These are phyloP conservation scores for Chelonus insularis DNA, from an alignment of 1,140 invertebrate species.

Conservation along the genomic window DNA sequence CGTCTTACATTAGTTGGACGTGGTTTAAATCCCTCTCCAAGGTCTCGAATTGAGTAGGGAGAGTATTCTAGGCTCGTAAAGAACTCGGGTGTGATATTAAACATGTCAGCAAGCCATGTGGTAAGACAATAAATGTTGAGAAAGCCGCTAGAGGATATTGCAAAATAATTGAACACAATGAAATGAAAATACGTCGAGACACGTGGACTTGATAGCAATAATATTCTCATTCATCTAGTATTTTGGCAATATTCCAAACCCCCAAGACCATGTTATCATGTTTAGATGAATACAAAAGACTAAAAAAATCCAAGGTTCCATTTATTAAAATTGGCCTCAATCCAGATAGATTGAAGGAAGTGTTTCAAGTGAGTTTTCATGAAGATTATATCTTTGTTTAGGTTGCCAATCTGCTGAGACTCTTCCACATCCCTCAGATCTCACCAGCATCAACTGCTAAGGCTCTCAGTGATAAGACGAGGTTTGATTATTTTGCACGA, in stretches of 20 bases:
- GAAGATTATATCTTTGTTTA: conserved; percentile 5
- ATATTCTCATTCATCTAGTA: neutral
- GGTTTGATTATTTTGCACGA: conserved; percentile 78
- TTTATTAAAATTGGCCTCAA: neutral
- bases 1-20: neutral
- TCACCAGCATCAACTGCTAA: conserved; percentile 80
- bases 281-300: neutral
- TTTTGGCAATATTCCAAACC: neutral
- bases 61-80: no score
- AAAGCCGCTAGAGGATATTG: no score
- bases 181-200: no score
- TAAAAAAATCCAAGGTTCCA: neutral
- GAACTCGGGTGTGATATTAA: neutral
- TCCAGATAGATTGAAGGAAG: no score
- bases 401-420: conserved; percentile 76
- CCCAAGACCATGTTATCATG: neutral
- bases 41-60: neutral
- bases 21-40: neutral
- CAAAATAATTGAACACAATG: no score
- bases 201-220: no score
- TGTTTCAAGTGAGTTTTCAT: no score
- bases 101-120: neutral
- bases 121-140: no score
- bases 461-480: conserved; percentile 76
- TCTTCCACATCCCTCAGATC: conserved; percentile 81